phyloP scores from a whole-genome alignment of 2,888 invertebrate species.

The Coelinius sp. region DNA sequence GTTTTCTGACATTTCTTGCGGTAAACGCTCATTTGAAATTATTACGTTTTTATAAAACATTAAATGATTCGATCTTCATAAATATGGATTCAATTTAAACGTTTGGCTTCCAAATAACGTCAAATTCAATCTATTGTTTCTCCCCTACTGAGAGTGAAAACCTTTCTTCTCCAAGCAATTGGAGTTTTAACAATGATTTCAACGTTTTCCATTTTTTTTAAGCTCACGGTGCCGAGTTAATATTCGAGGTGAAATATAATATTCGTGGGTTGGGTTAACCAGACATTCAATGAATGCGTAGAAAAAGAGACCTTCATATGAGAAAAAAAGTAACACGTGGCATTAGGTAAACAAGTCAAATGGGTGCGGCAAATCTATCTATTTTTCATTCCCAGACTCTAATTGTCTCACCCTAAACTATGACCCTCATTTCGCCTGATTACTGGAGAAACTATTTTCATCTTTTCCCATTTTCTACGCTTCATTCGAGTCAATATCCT shows the following conservation, averaged over 20 bases:
- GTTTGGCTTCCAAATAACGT: too few relatives aligned
- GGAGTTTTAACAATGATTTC: not conserved
- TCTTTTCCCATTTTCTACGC: not conserved
- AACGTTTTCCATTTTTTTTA: too few relatives aligned
- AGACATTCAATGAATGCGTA: not conserved
- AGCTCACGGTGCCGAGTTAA: too few relatives aligned
- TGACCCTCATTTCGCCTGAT: not conserved
- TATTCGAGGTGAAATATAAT: not conserved
- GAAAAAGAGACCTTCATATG: not conserved
- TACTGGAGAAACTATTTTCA: not conserved
- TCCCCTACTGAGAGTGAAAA: too few relatives aligned
- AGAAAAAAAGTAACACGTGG: conserved; percentile 3
- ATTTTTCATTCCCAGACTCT: not conserved
- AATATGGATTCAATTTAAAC: too few relatives aligned
- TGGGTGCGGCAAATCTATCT: not conserved
- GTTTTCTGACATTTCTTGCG: too few relatives aligned
- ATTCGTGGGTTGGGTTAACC: not conserved
- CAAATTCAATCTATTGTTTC: too few relatives aligned
- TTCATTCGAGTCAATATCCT: not conserved
- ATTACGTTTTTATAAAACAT: too few relatives aligned
- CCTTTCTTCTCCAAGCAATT: too few relatives aligned
- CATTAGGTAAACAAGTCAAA: not conserved
- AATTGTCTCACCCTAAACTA: not conserved
- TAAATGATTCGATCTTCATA: too few relatives aligned
- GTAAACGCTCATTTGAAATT: too few relatives aligned